A percentile compares a stretch with the other conserved stretches of the same genome.
phyloP scores from a whole-genome alignment of 2,888 invertebrate genomes.

The Amphiduros pacificus region DNA sequence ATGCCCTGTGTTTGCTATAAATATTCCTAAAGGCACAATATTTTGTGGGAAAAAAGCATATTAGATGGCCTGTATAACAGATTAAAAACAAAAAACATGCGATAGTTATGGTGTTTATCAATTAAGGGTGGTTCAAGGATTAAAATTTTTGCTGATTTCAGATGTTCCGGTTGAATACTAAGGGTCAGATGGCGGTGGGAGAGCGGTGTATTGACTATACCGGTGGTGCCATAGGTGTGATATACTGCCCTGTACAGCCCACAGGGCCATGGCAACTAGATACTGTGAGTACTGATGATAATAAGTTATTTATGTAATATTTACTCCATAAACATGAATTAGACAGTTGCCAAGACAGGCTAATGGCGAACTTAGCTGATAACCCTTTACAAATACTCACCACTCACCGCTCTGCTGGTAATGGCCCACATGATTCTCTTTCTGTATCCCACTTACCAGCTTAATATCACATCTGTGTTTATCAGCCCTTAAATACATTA shows the following conservation, averaged over 20 bases:
- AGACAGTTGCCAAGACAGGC: no score
- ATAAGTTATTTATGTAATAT: background rate
- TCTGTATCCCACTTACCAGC: no score
- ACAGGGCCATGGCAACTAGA: constrained; percentile 95
- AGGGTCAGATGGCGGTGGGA: constrained; percentile 92
- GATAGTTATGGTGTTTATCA: background rate
- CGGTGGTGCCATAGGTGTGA: constrained; percentile 62
- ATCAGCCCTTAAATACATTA: no score
- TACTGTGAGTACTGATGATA: constrained; percentile 61
- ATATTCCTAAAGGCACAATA: no score
- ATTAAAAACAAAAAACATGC: background rate
- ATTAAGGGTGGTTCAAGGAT: background rate
- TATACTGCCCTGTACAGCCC: constrained; percentile 88
- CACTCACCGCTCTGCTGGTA: no score
- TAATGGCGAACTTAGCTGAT: no score
- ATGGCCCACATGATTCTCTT: no score
- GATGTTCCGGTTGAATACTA: constrained; percentile 85
- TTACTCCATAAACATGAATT: background rate
- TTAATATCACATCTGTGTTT: no score
- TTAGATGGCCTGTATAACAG: background rate
- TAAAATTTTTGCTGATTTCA: constrained; percentile 58
- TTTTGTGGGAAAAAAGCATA: no score
- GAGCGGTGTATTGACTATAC: constrained; percentile 89
- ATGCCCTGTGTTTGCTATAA: no score
- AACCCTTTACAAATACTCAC: no score